Evolutionary conservation across 2,113 vertebrate genomes (phyloP).

Genomic region (Sarotherodon lohbergeri): DNA sequence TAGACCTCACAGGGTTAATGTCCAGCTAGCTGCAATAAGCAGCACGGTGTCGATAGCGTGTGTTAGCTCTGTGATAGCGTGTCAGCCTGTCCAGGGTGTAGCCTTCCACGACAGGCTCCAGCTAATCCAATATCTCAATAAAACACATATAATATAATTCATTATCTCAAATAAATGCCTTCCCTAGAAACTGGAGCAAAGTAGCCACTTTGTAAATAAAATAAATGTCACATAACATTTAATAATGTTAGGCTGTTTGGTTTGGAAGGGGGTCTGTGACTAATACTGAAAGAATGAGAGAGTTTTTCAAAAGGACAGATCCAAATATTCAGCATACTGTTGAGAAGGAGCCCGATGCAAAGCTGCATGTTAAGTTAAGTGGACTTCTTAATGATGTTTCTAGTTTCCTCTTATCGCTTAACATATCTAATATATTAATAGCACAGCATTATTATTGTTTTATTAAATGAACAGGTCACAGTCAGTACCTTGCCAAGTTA

Average conservation of each 20-base stretch:
- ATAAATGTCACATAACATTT: background rate
- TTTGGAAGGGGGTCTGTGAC: background rate
- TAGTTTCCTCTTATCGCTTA: background rate
- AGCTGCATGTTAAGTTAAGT: background rate
- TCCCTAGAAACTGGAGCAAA: background rate
- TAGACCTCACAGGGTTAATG: background rate
- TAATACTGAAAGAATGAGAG: background rate
- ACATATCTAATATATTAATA: fast-evolving
- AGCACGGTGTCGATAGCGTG: background rate
- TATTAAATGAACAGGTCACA: background rate
- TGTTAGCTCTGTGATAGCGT: background rate
- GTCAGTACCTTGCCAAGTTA: constrained; percentile 77
- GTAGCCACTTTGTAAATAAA: background rate
- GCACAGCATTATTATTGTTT: background rate
- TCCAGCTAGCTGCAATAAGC: background rate
- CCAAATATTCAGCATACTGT: background rate
- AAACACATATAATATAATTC: background rate
- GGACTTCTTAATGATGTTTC: background rate
- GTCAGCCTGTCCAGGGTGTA: background rate
- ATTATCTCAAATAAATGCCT: background rate
- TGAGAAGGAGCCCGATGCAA: background rate
- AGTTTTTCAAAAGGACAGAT: background rate
- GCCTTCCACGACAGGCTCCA: background rate
- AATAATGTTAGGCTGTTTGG: background rate
- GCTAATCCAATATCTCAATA: background rate